Evolutionary conservation across 1,140 invertebrate genomes (phyloP), one percentile per base, ranked within the genome.

Genomic region (Portunus trituberculatus): DNA sequence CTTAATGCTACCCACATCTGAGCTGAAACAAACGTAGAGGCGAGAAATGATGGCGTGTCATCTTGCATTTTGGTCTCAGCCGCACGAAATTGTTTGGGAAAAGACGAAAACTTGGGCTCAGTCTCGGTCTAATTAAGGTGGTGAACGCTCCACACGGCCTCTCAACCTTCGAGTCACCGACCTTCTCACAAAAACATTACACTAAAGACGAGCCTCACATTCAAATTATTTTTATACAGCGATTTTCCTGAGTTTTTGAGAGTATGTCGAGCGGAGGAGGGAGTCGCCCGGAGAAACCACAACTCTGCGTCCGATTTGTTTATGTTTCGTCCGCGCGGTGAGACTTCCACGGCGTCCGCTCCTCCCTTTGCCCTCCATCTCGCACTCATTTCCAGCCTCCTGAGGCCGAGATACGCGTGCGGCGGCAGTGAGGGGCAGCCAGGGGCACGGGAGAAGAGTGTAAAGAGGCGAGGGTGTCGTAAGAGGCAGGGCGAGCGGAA

Each of bases 231-330:
- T 94, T 94, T 94, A 94, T 94, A 94, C 93, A 91, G 87, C 93
- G 93, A 94, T 94, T 94, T 94, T 94, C 93, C 93, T 89, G 93
- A 94, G 93, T 94, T 94, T 94, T 94, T 94, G 93, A 94, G 93
- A 94, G 93, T 32, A 94, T 94, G 93, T 94, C 87, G 90, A 82
- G 93, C 93, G 93, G 93, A 93, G 92, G 83, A 67, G 48, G n/a
- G 90, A 91, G 92, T 29, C 59, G 29, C 29, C 32, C 29, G 10
- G 31, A 45, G 32, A 45, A 39, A 29, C 88, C 93, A 39, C 1
- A 46, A 29, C 52, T 8, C 76, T 45, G 67, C 93, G 93, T 32
- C 32, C n/a, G 4, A 28, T 84, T 84, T 86, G 28, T 86, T 86
- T 86, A 82, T 20, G 48, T 46, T 87, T 91, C 90, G 90, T 91